Evolutionary conservation across 2,888 invertebrate species (phyloP).

Genomic region (Mallateleia sp.): DNA sequence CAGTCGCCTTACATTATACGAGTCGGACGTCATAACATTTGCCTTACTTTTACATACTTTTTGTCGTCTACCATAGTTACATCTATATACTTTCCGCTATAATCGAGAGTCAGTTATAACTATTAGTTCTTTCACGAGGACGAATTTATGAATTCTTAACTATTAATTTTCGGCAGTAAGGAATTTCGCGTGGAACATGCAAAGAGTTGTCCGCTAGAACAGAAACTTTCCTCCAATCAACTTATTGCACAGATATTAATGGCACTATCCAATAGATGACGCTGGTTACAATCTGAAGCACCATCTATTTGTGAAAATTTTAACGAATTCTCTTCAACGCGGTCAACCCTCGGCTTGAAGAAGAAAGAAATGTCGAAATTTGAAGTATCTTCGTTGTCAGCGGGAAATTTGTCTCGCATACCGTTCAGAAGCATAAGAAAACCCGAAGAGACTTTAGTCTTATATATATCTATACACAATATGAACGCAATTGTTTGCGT

Average conservation of each 20-base stretch:
- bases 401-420: neutral
- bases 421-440: neutral
- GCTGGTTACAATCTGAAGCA: neutral
- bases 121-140: constrained; percentile 62
- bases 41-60: constrained; percentile 44
- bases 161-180: constrained; percentile 48
- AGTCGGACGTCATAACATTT: constrained; percentile 64
- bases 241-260: constrained; percentile 55
- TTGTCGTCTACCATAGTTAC: constrained; percentile 36
- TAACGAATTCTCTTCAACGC: neutral
- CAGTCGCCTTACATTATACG: constrained; percentile 45
- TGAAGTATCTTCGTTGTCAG: constrained; percentile 49
- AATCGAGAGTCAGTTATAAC: constrained; percentile 52
- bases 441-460: neutral
- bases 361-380: constrained; percentile 22
- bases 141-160: constrained; percentile 66
- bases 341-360: neutral
- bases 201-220: neutral
- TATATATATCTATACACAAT: neutral
- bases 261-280: constrained; percentile 28
- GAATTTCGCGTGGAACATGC: constrained; percentile 20
- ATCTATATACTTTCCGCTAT: constrained; percentile 62
- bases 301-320: neutral
- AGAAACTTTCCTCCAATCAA: neutral
- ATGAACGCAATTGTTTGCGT: constrained; percentile 8